Base-by-base conservation (phyloP, 2,113 vertebrate species). In the Mirza zaza region DNA sequence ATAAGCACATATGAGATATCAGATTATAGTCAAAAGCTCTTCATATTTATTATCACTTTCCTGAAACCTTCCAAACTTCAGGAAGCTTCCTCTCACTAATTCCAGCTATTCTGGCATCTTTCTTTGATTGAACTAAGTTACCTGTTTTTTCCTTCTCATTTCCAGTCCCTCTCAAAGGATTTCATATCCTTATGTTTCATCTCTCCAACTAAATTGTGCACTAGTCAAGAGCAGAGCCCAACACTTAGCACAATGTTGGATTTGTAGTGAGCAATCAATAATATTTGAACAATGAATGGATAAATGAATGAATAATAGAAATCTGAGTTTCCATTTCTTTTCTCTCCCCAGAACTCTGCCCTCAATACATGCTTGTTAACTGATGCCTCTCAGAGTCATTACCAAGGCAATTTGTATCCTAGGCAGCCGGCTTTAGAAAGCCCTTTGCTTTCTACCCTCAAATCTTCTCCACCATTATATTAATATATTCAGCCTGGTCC, bases 291-390 rank as follows among this genome's bases (percentile, higher is more conserved):
- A 92, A 86, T 91, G 77, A 87, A 79, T 73, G 67, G 95, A 94
- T 45, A 34, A 96, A 90, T 73, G 67, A 96, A 94, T 45, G 36
- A 96, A 90, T 92, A 61, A 97, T 50, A 89, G 63, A 96, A 95
- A 95, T 93, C 79, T 59, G 55, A 91, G 91, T 79, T 94, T 88
- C 71, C 92, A 17, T 89, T 86, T 95, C 70, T 90, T 96, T 84
- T 91, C 65, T 97, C 61, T 95, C 45, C 34, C 75, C 61, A 76
- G 70, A 90, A 76, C 50, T 86, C 75, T 87, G n/a, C 89, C 81
- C 73, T 88, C 73, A n/a, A 48, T 45, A 50, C 71, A 79, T 55
- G 87, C 87, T 92, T 96, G 91, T 96, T 91, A 98, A 97, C 93
- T 79, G 65, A 94, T 76, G 39, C 83, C 80, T 93, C 63, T 75